Evolutionary conservation across 1,140 invertebrate species (phyloP).

Genomic region (Cheumatopsyche charites): DNA sequence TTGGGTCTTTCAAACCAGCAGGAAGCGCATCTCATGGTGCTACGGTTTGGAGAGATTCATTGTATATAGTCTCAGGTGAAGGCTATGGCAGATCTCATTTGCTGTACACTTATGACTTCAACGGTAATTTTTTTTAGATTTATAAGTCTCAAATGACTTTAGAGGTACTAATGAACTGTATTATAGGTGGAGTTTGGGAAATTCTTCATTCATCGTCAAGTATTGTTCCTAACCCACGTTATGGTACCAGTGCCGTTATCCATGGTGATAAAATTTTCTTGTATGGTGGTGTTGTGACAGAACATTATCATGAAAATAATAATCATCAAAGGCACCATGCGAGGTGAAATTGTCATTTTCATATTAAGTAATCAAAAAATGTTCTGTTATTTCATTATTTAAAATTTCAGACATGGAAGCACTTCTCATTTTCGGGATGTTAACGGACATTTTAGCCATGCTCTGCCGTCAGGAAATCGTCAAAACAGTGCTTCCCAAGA

Average conservation of each 20-base stretch:
- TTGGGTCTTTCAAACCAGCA: conserved; percentile 63
- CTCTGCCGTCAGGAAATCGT: conserved; percentile 26
- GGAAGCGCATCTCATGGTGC: conserved; percentile 82
- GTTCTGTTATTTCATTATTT: background rate
- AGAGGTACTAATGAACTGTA: conserved; percentile 39
- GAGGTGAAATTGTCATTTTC: no score
- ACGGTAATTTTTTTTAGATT: conserved; percentile 59
- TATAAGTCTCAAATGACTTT: conserved; percentile 8
- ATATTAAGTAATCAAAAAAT: no score
- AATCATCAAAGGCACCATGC: conserved; percentile 53
- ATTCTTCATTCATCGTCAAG: conserved; percentile 62
- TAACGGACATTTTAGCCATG: conserved; percentile 41
- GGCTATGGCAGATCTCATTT: conserved; percentile 70
- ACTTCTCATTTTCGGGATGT: conserved; percentile 41
- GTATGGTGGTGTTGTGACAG: conserved; percentile 83
- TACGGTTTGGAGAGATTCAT: conserved; percentile 75
- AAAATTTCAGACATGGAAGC: conserved; percentile 29
- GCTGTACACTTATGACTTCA: conserved; percentile 77
- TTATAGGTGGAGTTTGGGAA: conserved; percentile 70
- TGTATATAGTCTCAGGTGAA: conserved; percentile 86
- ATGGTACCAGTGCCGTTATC: conserved; percentile 83
- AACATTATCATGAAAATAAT: conserved; percentile 48
- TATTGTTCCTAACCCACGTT: conserved; percentile 67
- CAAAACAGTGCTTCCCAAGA: conserved; percentile 44
- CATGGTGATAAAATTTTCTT: conserved; percentile 87